Evolutionary conservation across 1,140 invertebrate species (phyloP).

Genomic region (Ips typographus): DNA sequence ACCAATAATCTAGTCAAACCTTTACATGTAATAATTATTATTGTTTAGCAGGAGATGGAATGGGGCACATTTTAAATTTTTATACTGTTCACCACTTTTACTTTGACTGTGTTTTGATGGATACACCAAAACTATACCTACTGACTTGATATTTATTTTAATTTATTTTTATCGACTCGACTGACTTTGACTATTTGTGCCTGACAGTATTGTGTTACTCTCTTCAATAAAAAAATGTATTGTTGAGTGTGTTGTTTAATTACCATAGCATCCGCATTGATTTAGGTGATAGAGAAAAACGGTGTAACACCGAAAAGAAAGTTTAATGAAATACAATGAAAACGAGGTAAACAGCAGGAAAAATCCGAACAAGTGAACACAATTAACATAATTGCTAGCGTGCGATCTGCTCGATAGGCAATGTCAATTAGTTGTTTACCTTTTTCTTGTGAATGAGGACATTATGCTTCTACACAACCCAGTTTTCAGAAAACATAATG

Average conservation of each 20-base stretch:
- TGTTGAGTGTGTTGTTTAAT: background rate
- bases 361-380: slow-evolving; percentile 24
- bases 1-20: too few relatives aligned
- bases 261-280: background rate
- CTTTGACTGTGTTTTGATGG: too few relatives aligned
- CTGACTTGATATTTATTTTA: background rate
- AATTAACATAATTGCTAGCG: slow-evolving; percentile 31
- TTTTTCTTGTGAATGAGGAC: slow-evolving; percentile 29
- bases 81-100: too few relatives aligned
- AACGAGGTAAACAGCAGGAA: background rate
- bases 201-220: slow-evolving; percentile 7
- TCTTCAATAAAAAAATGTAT: slow-evolving; percentile 12
- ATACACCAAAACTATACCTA: background rate
- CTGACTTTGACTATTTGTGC: slow-evolving; percentile 2
- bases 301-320: background rate
- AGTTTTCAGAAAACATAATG: background rate
- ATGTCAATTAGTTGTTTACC: slow-evolving; percentile 19
- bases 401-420: slow-evolving; percentile 24
- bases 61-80: background rate
- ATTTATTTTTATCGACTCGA: background rate
- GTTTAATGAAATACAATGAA: slow-evolving; percentile 1
- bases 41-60: background rate
- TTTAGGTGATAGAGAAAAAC: slow-evolving; percentile 1
- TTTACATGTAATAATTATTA: too few relatives aligned
- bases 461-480: slow-evolving; percentile 15